Conservation (phyloP, 1,140 invertebrate genomes). For the Drosophila varians region DNA sequence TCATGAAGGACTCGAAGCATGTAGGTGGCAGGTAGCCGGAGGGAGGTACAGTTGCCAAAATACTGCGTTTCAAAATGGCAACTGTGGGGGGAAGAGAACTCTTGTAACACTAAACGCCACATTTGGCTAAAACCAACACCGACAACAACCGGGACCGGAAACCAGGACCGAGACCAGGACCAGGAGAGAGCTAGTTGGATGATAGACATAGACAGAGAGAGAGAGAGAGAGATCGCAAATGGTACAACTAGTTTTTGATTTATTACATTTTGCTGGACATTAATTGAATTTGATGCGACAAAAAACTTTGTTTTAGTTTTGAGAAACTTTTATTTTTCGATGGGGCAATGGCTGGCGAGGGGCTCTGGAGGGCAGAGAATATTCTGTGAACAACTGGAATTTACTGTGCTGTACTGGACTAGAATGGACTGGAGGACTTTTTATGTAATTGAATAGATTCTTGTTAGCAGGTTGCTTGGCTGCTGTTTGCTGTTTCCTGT, state of each 20-base stretch:
- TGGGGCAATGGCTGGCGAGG: slow-evolving; percentile 59
- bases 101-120: slow-evolving; percentile 41
- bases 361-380: slow-evolving; percentile 19
- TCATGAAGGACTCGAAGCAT: slow-evolving; percentile 25
- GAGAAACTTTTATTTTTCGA: slow-evolving; percentile 51
- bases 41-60: slow-evolving; percentile 19
- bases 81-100: slow-evolving; percentile 26
- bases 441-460: slow-evolving; percentile 28
- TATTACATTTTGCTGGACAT: slow-evolving; percentile 70
- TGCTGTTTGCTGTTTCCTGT: slow-evolving; percentile 28
- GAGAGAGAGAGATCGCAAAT: slow-evolving; percentile 30
- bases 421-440: slow-evolving; percentile 18
- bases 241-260: slow-evolving; percentile 68
- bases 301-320: slow-evolving; percentile 62
- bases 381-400: slow-evolving; percentile 4
- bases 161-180: slow-evolving; percentile 13
- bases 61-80: slow-evolving; percentile 17
- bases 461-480: slow-evolving; percentile 26
- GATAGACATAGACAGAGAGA: slow-evolving; percentile 23
- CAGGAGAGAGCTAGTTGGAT: slow-evolving; percentile 25
- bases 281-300: slow-evolving; percentile 78
- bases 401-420: slow-evolving; percentile 18
- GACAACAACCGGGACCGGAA: slow-evolving; percentile 51
- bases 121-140: slow-evolving; percentile 57
- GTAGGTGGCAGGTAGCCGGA: slow-evolving; percentile 11